Evolutionary conservation across 2,888 invertebrate genomes (phyloP), one percentile per base, ranked within the genome.

Genomic region (Caenorhabditis panamensis): DNA sequence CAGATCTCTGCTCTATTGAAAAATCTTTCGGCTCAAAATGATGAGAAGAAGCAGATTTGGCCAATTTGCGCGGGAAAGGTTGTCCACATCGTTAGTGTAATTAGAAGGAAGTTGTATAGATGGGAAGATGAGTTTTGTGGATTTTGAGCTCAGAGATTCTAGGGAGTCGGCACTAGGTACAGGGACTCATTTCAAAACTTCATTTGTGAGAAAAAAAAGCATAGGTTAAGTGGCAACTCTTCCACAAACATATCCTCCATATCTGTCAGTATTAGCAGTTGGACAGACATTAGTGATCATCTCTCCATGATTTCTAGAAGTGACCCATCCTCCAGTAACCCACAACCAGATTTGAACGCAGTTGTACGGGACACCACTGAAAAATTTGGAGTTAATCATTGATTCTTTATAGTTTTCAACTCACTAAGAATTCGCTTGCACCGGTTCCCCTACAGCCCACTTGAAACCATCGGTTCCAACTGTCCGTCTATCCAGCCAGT

Each of bases 401-500:
- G 41, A 9, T 49, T 8, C 3, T 49, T 20, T n/a, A 13, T 11
- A 47, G 6, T 5, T 47, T 47, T 31, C 9, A 22, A 24, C 53
- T 22, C 24, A 53, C 53, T 26, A 5, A 24, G 26, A 16, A 16
- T n/a, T 26, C 11, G 4, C 53, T 5, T 22, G 22, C 8, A 4
- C 9, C 9, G 53, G 53, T 13, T 53, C 53, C 18, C 53, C 53
- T 9, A 16, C 26, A 16, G 24, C 24, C 53, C 53, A 53, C 24
- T 26, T 53, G 53, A 53, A 53, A 1, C 53, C 53, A 13, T 26
- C 53, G 2, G 22, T 53, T 2, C 53, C 53, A 2, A 26, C 11
- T 3, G 53, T 53, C 26, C 26, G 53, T 53, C 53, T 24, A 53
- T 53, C 53, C 13, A 53, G 11, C 53, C 53, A 53, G 26, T 53